phyloP scores from a whole-genome alignment of 2,797 vertebrate genomes.

The Rhincodon typus region DNA sequence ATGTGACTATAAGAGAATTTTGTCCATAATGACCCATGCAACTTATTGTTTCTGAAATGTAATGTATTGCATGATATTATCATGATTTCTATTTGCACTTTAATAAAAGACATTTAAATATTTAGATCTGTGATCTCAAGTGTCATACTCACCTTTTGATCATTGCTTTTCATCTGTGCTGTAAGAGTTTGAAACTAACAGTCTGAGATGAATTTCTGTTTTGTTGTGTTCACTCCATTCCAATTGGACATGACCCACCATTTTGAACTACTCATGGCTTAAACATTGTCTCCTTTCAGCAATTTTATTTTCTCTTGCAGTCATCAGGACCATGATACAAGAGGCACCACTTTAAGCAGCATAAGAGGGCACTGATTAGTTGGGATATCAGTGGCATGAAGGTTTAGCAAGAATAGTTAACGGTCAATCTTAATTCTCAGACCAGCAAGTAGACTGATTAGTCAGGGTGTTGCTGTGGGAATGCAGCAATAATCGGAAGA shows the following conservation, averaged over 20 bases:
- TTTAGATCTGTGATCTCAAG: background rate
- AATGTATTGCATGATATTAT: conserved; percentile 48
- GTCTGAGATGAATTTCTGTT: background rate
- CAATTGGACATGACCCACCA: background rate
- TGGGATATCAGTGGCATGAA: too few relatives aligned
- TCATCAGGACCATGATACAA: too few relatives aligned
- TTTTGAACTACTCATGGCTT: background rate
- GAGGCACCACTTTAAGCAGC: too few relatives aligned
- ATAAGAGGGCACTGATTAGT: too few relatives aligned
- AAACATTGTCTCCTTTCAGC: too few relatives aligned
- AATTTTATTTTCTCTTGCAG: too few relatives aligned
- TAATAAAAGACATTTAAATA: conserved; percentile 43
- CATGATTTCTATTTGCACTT: conserved; percentile 51
- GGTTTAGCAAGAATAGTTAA: too few relatives aligned
- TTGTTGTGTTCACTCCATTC: background rate
- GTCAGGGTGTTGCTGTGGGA: too few relatives aligned
- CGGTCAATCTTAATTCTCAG: too few relatives aligned
- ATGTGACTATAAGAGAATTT: background rate
- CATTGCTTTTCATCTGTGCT: background rate
- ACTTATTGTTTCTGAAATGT: conserved; percentile 40
- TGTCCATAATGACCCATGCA: background rate
- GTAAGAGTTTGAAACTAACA: background rate
- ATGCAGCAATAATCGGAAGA: too few relatives aligned
- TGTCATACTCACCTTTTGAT: too few relatives aligned
- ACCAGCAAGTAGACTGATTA: too few relatives aligned